Conservation (phyloP, 2,888 invertebrate genomes). For the Eupsilia transversa region DNA sequence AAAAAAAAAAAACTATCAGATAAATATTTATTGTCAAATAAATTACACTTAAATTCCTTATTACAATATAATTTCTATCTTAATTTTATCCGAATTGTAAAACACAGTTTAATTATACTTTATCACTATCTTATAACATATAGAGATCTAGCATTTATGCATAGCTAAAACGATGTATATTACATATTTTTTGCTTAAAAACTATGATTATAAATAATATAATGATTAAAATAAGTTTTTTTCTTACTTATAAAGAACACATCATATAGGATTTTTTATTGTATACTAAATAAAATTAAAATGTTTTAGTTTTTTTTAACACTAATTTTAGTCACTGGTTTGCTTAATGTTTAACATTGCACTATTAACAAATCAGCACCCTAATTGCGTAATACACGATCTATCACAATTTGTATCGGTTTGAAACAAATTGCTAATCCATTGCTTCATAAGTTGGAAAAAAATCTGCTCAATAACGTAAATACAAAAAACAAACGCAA, state of each 20-base stretch:
- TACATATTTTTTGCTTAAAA: too few relatives aligned
- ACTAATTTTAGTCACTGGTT: not conserved
- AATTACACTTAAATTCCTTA: slow-evolving; percentile 48
- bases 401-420: too few relatives aligned
- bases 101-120: not conserved
- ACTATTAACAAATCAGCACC: not conserved
- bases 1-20: not conserved
- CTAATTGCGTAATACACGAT: too few relatives aligned
- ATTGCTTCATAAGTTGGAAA: too few relatives aligned
- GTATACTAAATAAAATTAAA: too few relatives aligned
- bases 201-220: not conserved
- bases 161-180: slow-evolving; percentile 15
- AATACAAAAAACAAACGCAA: too few relatives aligned
- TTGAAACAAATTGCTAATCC: too few relatives aligned
- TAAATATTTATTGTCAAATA: slow-evolving; percentile 60
- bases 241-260: not conserved
- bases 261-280: not conserved
- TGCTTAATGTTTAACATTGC: slow-evolving; percentile 1
- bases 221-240: not conserved
- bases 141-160: slow-evolving; percentile 56
- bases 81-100: slow-evolving; percentile 10
- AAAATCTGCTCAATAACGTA: too few relatives aligned
- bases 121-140: slow-evolving; percentile 50
- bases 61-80: not conserved
- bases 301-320: not conserved